Evolutionary conservation across 2,113 vertebrate species (phyloP).

Genomic region (Neolamprologus fasciatus): DNA sequence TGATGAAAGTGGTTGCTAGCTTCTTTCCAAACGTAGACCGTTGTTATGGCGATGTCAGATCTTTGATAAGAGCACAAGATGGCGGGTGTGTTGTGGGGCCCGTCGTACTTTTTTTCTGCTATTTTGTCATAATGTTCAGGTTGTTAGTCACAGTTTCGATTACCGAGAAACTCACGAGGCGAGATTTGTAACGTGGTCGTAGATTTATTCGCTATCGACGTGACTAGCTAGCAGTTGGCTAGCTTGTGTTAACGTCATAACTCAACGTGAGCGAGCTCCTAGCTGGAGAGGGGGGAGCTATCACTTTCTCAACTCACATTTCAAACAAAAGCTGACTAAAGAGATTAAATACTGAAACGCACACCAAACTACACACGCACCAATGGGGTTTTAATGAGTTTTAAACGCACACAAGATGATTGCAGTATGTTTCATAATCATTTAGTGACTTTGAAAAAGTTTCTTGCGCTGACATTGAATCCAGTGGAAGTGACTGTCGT

Average conservation of each 20-base stretch:
- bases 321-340: not conserved
- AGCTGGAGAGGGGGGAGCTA: constrained; percentile 14
- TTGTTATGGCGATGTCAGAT: constrained; percentile 83
- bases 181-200: not conserved
- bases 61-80: constrained; percentile 75
- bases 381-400: not conserved
- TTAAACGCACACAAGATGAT: not conserved
- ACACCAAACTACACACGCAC: not conserved
- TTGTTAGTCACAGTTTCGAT: not conserved
- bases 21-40: constrained; percentile 58
- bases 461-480: constrained; percentile 36
- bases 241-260: not conserved
- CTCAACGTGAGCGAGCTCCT: constrained; percentile 22
- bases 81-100: constrained; percentile 68
- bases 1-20: constrained; percentile 50
- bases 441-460: constrained; percentile 46
- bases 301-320: constrained; percentile 31
- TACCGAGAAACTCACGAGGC: not conserved
- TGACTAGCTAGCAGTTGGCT: not conserved
- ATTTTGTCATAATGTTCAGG: not conserved
- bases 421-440: not conserved
- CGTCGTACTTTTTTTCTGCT: constrained; percentile 38
- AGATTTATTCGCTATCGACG: not conserved
- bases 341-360: not conserved
- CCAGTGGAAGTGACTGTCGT: not conserved